Conservation (phyloP, 2,888 invertebrate species). For the Danaus chrysippus region DNA sequence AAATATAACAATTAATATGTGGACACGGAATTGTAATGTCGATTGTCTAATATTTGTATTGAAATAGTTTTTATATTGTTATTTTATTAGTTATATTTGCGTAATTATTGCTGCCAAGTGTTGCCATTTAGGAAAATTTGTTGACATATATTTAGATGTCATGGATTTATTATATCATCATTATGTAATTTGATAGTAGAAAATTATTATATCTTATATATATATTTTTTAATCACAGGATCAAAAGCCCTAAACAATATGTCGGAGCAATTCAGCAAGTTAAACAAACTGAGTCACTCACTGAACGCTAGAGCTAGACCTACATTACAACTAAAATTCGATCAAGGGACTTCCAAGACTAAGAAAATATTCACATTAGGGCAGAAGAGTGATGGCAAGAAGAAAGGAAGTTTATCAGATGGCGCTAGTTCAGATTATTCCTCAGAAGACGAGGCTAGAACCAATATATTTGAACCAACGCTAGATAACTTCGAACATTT, state of each 20-base stretch:
- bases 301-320: slow-evolving; percentile 79
- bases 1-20: too few relatives aligned
- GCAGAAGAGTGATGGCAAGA: slow-evolving; percentile 66
- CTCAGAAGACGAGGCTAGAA: slow-evolving; percentile 75
- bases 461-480: slow-evolving; percentile 72
- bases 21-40: too few relatives aligned
- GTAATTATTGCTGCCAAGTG: too few relatives aligned
- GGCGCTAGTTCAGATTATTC: slow-evolving; percentile 79
- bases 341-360: slow-evolving; percentile 61
- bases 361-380: slow-evolving; percentile 77
- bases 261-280: slow-evolving; percentile 91
- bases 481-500: slow-evolving; percentile 73
- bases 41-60: too few relatives aligned
- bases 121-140: too few relatives aligned
- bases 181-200: background rate
- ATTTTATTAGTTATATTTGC: too few relatives aligned
- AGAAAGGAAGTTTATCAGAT: slow-evolving; percentile 83
- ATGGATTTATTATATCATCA: background rate
- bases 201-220: background rate
- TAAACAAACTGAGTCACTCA: slow-evolving; percentile 85
- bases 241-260: slow-evolving; percentile 92
- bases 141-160: background rate
- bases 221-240: slow-evolving; percentile 69
- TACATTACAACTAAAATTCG: slow-evolving; percentile 71
- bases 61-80: too few relatives aligned